Percentiles rank a stretch among this genome's conserved stretches.
phyloP scores from a whole-genome alignment of 2,888 invertebrate genomes.

The Ormyrus rosae region DNA sequence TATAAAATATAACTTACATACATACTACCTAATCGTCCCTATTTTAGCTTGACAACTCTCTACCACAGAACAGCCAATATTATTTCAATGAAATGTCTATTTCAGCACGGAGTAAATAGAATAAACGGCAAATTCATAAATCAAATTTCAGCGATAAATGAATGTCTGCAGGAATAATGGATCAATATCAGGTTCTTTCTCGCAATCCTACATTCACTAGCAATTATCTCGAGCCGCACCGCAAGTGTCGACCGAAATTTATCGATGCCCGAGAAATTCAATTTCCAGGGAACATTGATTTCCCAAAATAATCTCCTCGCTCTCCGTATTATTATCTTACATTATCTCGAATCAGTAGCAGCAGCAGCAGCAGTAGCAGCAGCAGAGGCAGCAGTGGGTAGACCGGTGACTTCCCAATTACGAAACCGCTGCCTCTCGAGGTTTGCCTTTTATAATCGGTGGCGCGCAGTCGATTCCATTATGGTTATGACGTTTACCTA shows the following conservation, averaged over 20 bases:
- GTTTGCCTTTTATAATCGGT: slow-evolving; percentile 2
- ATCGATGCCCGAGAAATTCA: slow-evolving; percentile 9
- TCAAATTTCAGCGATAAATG: no score
- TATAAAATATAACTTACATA: no score
- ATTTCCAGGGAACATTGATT: not conserved
- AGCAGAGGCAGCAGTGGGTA: not conserved
- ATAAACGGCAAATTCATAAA: no score
- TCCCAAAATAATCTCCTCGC: not conserved
- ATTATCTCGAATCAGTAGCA: slow-evolving; percentile 1
- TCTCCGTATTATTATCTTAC: slow-evolving; percentile 2
- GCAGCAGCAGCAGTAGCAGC: not conserved
- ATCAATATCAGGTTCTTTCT: slow-evolving; percentile 6
- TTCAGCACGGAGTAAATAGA: no score
- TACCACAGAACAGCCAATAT: no score
- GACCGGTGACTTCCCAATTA: slow-evolving; percentile 1
- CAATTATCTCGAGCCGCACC: not conserved
- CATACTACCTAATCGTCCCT: no score
- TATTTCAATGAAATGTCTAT: no score
- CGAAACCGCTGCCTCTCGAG: not conserved
- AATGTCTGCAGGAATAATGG: not conserved
- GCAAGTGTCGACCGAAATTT: not conserved
- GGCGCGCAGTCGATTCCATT: slow-evolving; percentile 33
- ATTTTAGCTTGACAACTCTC: no score
- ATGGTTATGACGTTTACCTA: slow-evolving; percentile 41
- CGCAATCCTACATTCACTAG: not conserved